Percentiles rank a stretch among this genome's conserved stretches.
These are phyloP conservation scores for Lordiphosa stackelbergi DNA, from an alignment of 1,140 invertebrate species.

Conservation along the genomic window DNA sequence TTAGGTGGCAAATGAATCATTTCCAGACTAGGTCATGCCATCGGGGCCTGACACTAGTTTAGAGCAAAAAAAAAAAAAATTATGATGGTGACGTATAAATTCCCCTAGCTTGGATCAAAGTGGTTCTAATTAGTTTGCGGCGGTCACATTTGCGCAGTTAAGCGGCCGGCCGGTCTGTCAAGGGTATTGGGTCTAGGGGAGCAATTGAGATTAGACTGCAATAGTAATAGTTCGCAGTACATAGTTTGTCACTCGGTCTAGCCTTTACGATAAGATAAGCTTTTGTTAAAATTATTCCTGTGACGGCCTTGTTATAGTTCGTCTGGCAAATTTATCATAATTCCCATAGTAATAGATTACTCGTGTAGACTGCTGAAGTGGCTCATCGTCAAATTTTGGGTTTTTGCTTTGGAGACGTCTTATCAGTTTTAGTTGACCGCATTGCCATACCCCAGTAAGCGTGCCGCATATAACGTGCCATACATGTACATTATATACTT, in stretches of 20 bases:
- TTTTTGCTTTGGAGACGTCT: slow-evolving; percentile 6
- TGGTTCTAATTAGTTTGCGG: slow-evolving; percentile 50
- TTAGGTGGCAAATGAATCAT: slow-evolving; percentile 17
- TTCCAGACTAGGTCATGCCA: slow-evolving; percentile 31
- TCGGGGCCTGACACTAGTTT: not conserved
- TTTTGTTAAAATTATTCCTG: slow-evolving; percentile 12
- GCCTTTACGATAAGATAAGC: slow-evolving; percentile 50
- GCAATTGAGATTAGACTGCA: slow-evolving; percentile 11
- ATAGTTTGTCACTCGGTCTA: slow-evolving; percentile 38
- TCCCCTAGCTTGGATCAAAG: slow-evolving; percentile 20
- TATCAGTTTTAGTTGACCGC: slow-evolving; percentile 31
- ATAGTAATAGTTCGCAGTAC: slow-evolving; percentile 28
- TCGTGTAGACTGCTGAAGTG: too few relatives aligned
- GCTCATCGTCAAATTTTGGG: too few relatives aligned
- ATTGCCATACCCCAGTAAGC: slow-evolving; percentile 26
- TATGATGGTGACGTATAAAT: slow-evolving; percentile 22
- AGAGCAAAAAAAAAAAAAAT: slow-evolving; percentile 1
- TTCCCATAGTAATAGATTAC: slow-evolving; percentile 5
- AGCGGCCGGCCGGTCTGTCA: slow-evolving; percentile 19
- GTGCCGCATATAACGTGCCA: slow-evolving; percentile 23
- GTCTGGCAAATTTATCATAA: slow-evolving; percentile 26
- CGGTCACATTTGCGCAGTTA: slow-evolving; percentile 42
- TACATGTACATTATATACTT: slow-evolving; percentile 2
- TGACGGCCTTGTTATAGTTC: slow-evolving; percentile 50
- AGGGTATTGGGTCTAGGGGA: slow-evolving; percentile 38